A percentile compares a stretch with the other conserved stretches of the same genome.
Evolutionary conservation across 2,113 vertebrate species (phyloP).

Genomic region (Eubucco bourcierii): DNA sequence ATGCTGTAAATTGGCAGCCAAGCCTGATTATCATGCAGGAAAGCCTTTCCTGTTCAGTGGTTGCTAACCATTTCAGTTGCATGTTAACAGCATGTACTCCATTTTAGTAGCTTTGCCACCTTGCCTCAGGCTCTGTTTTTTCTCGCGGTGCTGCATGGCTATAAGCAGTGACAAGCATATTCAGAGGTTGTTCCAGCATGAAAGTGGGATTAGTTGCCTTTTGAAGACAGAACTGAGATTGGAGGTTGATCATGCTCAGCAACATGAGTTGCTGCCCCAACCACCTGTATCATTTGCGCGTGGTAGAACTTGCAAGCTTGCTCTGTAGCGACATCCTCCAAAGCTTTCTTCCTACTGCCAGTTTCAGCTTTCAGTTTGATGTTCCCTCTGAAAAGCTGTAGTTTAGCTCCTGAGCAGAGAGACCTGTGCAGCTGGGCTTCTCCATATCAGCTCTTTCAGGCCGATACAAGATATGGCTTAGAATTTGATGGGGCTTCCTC

Average conservation of each 20-base stretch:
- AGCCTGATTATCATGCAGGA: background rate
- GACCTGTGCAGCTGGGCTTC: fast-evolving
- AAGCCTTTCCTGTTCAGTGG: background rate
- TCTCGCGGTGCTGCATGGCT: background rate
- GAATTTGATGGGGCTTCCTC: background rate
- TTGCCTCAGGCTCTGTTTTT: fast-evolving
- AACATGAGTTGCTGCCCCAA: background rate
- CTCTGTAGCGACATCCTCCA: fast-evolving
- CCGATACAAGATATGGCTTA: background rate
- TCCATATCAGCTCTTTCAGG: background rate
- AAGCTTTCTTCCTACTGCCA: background rate
- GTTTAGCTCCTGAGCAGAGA: background rate
- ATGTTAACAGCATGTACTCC: background rate
- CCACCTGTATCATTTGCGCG: background rate
- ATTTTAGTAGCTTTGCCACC: background rate
- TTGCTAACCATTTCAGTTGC: background rate
- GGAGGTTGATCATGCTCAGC: background rate
- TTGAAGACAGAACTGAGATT: background rate
- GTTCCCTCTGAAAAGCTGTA: background rate
- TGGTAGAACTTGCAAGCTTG: background rate
- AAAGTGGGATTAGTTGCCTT: background rate
- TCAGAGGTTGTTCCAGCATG: background rate
- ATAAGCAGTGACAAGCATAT: background rate
- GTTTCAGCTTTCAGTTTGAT: background rate
- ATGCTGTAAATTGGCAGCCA: background rate